These are phyloP conservation scores for Hirudinaria manillensis DNA, from an alignment of 2,888 invertebrate species.

Conservation along the genomic window DNA sequence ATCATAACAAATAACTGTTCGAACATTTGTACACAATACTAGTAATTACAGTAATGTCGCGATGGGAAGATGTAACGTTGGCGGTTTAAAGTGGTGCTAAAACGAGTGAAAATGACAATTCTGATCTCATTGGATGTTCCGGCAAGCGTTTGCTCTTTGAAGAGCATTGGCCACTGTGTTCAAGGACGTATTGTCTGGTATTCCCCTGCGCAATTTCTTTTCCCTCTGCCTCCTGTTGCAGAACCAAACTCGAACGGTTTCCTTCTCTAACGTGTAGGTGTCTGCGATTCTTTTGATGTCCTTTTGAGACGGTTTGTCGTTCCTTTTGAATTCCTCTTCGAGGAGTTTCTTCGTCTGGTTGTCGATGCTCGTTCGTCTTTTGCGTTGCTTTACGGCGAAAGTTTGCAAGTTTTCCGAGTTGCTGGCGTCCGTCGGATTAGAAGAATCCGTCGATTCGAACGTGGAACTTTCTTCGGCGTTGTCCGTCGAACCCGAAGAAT, in stretches of 20 bases:
- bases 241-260: slow-evolving; percentile 63
- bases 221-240: slow-evolving; percentile 77
- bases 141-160: slow-evolving; percentile 11
- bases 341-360: slow-evolving; percentile 88
- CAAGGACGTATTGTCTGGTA: neutral
- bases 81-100: too few species aligned
- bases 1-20: too few species aligned
- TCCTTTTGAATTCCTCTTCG: slow-evolving; percentile 97
- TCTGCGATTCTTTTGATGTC: slow-evolving; percentile 92
- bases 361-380: slow-evolving; percentile 98
- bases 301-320: slow-evolving; percentile 97
- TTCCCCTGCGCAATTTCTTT: slow-evolving; percentile 70
- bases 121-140: slow-evolving; percentile 3
- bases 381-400: slow-evolving; percentile 62
- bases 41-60: too few species aligned
- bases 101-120: too few species aligned
- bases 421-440: neutral
- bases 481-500: neutral
- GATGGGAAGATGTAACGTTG: too few species aligned
- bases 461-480: neutral
- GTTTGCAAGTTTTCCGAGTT: neutral
- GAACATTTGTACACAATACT: too few species aligned
- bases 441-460: neutral
- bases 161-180: slow-evolving; percentile 27
- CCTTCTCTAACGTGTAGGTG: slow-evolving; percentile 92